A percentile compares a stretch with the other conserved stretches of the same genome.
phyloP scores from a whole-genome alignment of 2,888 invertebrate genomes.

The Pseudoips prasinana region DNA sequence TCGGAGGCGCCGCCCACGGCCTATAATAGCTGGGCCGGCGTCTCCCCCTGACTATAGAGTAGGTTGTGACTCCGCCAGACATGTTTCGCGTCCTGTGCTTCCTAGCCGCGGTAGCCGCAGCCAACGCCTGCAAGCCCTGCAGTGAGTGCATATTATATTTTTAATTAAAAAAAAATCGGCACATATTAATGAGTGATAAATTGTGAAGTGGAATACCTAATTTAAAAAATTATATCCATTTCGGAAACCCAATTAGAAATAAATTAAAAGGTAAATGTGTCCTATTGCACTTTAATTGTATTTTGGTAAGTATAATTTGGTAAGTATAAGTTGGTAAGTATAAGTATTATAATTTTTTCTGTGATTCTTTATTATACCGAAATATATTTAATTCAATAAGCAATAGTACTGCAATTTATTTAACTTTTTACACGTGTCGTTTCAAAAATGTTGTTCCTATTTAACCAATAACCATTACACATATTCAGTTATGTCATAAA shows the following conservation, averaged over 20 bases:
- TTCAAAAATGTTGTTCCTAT: too few relatives aligned
- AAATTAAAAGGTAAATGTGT: too few relatives aligned
- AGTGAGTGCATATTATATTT: conserved; percentile 60
- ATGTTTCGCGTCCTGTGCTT: conserved; percentile 73
- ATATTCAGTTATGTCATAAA: conserved; percentile 58
- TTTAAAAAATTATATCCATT: too few relatives aligned
- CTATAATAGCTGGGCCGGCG: conserved; percentile 80
- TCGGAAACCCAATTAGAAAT: too few relatives aligned
- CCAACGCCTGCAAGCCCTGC: conserved; percentile 71
- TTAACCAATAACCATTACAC: conserved; percentile 29
- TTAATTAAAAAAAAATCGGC: conserved; percentile 1
- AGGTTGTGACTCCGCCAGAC: conserved; percentile 68
- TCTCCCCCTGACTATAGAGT: conserved; percentile 73
- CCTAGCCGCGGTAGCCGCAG: conserved; percentile 57
- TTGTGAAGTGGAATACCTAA: conserved; percentile 20
- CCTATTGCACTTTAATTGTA: too few relatives aligned
- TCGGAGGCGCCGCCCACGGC: conserved; percentile 77
- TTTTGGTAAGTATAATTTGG: too few relatives aligned
- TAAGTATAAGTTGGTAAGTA: too few relatives aligned
- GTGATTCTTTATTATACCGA: too few relatives aligned
- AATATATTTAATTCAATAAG: too few relatives aligned
- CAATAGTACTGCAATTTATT: too few relatives aligned
- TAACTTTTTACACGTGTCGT: too few relatives aligned
- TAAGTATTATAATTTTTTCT: too few relatives aligned
- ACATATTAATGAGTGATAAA: conserved; percentile 10